Conservation (phyloP, 37 sponge, comb jelly and placozoan genomes). For the Beroe ovata region DNA sequence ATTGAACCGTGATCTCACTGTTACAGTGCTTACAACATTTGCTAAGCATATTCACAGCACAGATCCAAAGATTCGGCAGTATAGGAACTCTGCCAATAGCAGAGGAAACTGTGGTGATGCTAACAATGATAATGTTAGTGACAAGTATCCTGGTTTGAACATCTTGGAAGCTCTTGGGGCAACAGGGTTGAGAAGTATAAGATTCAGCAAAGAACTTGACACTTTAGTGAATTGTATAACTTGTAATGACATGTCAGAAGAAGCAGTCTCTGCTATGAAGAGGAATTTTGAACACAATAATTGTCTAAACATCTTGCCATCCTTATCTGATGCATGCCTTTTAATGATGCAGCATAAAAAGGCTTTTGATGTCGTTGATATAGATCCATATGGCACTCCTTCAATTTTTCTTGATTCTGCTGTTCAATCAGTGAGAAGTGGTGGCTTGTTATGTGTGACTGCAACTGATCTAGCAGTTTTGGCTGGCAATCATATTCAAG, state of each 20-base stretch:
- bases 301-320: background rate
- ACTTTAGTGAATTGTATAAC: slow-evolving; percentile 68
- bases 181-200: slow-evolving; percentile 88
- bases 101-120: background rate
- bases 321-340: background rate
- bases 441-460: slow-evolving; percentile 93
- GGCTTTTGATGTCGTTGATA: slow-evolving; percentile 87
- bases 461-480: slow-evolving; percentile 94
- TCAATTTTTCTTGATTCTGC: slow-evolving; percentile 86
- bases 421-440: slow-evolving; percentile 79
- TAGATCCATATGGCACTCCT: slow-evolving; percentile 97
- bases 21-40: background rate
- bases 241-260: slow-evolving; percentile 84
- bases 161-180: slow-evolving; percentile 94
- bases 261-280: slow-evolving; percentile 32
- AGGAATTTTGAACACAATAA: slow-evolving; percentile 12
- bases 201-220: slow-evolving; percentile 89
- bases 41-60: slow-evolving; percentile 8
- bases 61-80: background rate
- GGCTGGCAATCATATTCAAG: slow-evolving; percentile 87
- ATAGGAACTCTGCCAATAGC: background rate
- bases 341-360: slow-evolving; percentile 59
- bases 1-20: slow-evolving; percentile 93
- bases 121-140: background rate
- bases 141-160: slow-evolving; percentile 39